Percentiles rank a stretch among this genome's conserved stretches.
Evolutionary conservation across 2,113 vertebrate genomes (phyloP).

Genomic region (human (Homo sapiens)): GRCh38 chr1:209049501-209050000

Average conservation of each 20-base stretch:
- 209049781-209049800: background rate
- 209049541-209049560: background rate
- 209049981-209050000: no score
- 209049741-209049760: background rate
- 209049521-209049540: rapidly evolving
- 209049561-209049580: background rate
- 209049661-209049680: background rate
- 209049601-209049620: background rate
- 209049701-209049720: background rate
- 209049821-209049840: background rate
- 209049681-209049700: background rate
- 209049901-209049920: no score
- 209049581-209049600: background rate
- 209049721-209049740: background rate
- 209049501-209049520: rapidly evolving
- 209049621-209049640: background rate
- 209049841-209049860: background rate
- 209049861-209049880: no score
- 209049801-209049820: background rate
- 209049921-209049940: no score
- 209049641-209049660: background rate
- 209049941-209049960: no score
- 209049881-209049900: no score
- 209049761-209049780: background rate
- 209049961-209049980: no score